These are phyloP conservation scores for Zosterops lateralis DNA, from an alignment of 2,113 vertebrate genomes.

Conservation along the genomic window DNA sequence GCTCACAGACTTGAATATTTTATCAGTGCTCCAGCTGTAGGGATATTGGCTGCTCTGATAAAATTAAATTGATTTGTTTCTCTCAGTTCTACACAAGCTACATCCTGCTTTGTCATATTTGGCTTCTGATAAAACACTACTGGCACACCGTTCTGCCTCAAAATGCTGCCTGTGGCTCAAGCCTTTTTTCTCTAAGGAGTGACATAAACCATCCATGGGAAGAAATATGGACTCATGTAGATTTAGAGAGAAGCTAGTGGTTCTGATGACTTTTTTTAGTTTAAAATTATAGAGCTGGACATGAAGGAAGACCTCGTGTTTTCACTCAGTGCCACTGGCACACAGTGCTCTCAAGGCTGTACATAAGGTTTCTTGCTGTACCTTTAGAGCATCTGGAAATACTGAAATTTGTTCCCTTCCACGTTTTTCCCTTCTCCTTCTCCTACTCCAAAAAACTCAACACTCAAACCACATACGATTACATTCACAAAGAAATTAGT, in stretches of 20 bases:
- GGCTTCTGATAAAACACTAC: background rate
- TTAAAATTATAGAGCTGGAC: background rate
- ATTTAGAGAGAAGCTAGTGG: background rate
- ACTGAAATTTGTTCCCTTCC: background rate
- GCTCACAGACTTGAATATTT: background rate
- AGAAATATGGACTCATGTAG: background rate
- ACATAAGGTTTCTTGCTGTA: background rate
- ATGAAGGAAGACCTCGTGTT: background rate
- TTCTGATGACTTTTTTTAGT: background rate
- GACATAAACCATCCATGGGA: background rate
- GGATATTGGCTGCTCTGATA: background rate
- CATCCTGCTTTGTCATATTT: background rate
- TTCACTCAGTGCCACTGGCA: background rate
- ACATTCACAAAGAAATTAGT: background rate
- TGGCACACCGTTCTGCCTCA: background rate
- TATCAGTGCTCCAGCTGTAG: background rate
- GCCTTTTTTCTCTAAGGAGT: background rate
- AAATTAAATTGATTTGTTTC: background rate
- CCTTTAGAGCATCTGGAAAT: background rate
- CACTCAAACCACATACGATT: background rate
- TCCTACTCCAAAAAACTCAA: background rate
- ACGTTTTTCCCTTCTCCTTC: background rate
- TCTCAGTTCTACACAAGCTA: background rate
- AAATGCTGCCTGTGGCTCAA: background rate
- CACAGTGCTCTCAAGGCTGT: background rate